Conservation (phyloP, 2,888 invertebrate genomes). For the Luffia ferchaultella region DNA sequence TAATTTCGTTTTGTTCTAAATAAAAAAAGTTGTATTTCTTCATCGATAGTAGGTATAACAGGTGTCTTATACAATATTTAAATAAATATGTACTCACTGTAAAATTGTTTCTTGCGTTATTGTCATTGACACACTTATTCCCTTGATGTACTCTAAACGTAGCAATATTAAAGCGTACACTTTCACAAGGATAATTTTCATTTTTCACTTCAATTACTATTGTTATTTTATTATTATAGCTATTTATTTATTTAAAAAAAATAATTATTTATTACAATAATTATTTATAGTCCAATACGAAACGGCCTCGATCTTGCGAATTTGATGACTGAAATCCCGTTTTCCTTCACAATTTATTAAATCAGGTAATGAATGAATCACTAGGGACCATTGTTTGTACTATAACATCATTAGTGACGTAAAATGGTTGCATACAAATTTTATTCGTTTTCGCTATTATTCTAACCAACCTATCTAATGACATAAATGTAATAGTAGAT, state of each 20-base stretch:
- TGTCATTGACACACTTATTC: neutral
- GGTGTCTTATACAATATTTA: too few species aligned
- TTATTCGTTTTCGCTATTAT: too few species aligned
- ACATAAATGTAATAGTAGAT: too few species aligned
- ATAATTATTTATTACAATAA: neutral
- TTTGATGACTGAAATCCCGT: neutral
- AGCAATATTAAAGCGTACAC: neutral
- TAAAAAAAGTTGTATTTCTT: too few species aligned
- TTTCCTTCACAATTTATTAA: neutral
- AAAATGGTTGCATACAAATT: too few species aligned
- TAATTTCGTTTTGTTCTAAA: too few species aligned
- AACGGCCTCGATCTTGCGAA: neutral
- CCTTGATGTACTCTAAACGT: neutral
- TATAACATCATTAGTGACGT: too few species aligned
- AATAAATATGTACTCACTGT: neutral
- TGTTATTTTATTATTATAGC: too few species aligned
- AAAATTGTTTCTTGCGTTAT: neutral
- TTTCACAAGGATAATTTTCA: neutral
- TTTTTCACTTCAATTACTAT: neutral
- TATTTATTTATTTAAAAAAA: too few species aligned
- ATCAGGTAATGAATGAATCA: neutral
- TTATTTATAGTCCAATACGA: neutral
- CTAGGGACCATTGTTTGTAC: neutral
- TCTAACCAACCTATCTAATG: too few species aligned
- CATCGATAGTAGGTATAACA: too few species aligned